Conservation (phyloP, 2,113 vertebrate genomes). For the Ceyx cyanopectus region DNA sequence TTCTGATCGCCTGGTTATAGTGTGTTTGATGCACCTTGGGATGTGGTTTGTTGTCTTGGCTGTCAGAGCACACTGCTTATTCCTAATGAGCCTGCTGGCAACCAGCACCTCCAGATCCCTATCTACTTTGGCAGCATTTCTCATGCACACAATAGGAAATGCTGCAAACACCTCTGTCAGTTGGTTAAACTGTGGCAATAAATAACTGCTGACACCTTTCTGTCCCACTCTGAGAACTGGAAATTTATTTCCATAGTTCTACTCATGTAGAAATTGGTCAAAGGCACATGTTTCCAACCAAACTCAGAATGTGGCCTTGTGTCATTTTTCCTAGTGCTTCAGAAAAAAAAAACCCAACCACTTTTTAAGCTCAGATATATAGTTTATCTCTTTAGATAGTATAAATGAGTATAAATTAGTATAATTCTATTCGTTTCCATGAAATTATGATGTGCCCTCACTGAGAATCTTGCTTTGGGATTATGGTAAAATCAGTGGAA, state of each 20-base stretch:
- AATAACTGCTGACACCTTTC: not conserved
- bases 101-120: not conserved
- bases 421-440: not conserved
- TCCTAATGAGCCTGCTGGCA: fast-evolving
- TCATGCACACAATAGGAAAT: not conserved
- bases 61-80: not conserved
- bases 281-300: not conserved
- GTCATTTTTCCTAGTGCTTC: not conserved
- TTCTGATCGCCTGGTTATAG: fast-evolving
- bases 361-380: not conserved
- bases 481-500: not conserved
- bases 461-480: not conserved
- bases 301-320: not conserved
- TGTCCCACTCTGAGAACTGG: not conserved
- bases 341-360: fast-evolving
- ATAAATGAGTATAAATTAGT: not conserved
- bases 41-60: not conserved
- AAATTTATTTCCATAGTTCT: not conserved
- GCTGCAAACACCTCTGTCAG: not conserved
- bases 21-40: not conserved
- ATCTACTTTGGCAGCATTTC: not conserved
- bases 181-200: not conserved
- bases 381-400: not conserved
- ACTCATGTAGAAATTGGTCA: not conserved
- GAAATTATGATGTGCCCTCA: not conserved